Percentiles rank a stretch among this genome's conserved stretches.
Evolutionary conservation across 2,888 invertebrate genomes (phyloP).

Genomic region (Neocrepidodera transversa): DNA sequence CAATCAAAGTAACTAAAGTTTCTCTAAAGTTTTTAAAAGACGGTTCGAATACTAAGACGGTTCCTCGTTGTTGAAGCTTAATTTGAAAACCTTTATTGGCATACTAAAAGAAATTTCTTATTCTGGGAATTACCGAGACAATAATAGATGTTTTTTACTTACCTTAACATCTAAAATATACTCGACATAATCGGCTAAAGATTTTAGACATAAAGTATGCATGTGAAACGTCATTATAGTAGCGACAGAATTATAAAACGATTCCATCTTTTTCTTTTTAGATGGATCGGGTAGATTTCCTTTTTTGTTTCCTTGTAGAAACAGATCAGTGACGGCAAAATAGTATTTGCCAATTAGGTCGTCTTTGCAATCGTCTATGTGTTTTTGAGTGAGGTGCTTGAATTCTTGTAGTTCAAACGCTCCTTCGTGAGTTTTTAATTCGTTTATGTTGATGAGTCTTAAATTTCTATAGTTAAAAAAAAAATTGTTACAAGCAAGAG

Average conservation of each 20-base stretch:
- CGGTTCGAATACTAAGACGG: constrained; percentile 75
- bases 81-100: constrained; percentile 74
- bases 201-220: constrained; percentile 80
- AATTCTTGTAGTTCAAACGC: constrained; percentile 76
- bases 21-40: constrained; percentile 77
- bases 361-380: constrained; percentile 73
- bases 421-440: constrained; percentile 66
- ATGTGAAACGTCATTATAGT: constrained; percentile 89
- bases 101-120: too few species aligned
- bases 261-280: constrained; percentile 70
- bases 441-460: constrained; percentile 67
- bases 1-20: constrained; percentile 73
- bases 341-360: constrained; percentile 73
- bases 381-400: constrained; percentile 63
- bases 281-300: constrained; percentile 72
- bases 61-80: constrained; percentile 66
- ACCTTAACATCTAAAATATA: constrained; percentile 82
- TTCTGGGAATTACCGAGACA: too few species aligned
- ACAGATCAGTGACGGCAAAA: constrained; percentile 69
- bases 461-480: too few species aligned
- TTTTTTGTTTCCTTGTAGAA: constrained; percentile 72
- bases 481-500: too few species aligned
- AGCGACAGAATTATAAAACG: constrained; percentile 85
- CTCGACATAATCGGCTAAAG: constrained; percentile 78
- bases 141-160: constrained; percentile 38